Evolutionary conservation across 2,113 vertebrate genomes (phyloP), one percentile per base, ranked within the genome.

Genomic region (Esox niger): DNA sequence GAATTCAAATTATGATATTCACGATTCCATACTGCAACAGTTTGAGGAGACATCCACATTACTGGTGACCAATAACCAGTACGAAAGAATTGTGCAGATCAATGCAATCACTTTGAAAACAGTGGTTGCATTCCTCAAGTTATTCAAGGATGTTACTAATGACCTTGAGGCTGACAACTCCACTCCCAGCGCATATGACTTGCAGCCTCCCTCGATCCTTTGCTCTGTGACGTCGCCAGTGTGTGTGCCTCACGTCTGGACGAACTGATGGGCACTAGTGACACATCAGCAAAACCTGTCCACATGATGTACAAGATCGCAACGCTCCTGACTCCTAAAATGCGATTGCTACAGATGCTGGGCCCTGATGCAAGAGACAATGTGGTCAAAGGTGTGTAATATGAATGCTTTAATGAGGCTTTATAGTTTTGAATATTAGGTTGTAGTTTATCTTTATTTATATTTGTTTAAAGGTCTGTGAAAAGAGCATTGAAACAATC

Each of bases 1-100:
- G 68, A 70, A 70, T 32, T 70, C 59, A 52, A 69, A 69, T 62
- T 49, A 67, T 67, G 66, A 68, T 58, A 59, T 68, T 52, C 30
- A 38, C 9, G 54, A 68, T 68, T 68, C 54, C n/a, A 68, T 67
- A 67, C 65, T 67, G 65, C 49, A 67, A 57, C 65, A 67, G 49
- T 21, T 57, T 67, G 65, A 67, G 26, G 65, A 57, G 30, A 57
- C 57, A 38, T 3, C 57, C 9, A 59, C 57, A 59, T 59, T 59
- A 59, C 60, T 62, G 60, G 1, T 62, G 60, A 21, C 20, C 31
- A 62, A 62, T 35, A 13, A 62, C 31, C 60, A 62, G 31, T 62
- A 35, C 23, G 60, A 62, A 23, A 35, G 60, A 62, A 62, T 62
- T 1, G 60, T n/a, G 31, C 60, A 62, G 60, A 62, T 62, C 31